Evolutionary conservation across 2,797 vertebrate species (phyloP), one percentile per base, ranked within the genome.

Genomic region (Sandelia bainsii): DNA sequence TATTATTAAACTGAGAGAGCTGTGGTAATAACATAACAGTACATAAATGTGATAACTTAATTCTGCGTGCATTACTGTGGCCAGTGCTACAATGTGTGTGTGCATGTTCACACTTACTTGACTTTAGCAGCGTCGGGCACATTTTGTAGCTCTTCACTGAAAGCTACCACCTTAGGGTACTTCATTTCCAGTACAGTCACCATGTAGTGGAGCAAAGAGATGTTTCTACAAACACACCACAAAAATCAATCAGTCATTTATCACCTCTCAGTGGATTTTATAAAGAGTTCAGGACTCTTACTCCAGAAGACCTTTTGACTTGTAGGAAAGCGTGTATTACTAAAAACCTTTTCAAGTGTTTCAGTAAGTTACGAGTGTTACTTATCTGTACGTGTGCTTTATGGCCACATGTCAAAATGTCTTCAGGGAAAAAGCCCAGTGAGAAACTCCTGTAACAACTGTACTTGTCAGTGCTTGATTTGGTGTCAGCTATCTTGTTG

Each of bases 401-500:
- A 7, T 32, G 29, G 1, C 29, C 5, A 32, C 37, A 37, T 37
- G 39, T 63, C 23, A 59, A 44, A 37, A 48, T 65, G 3, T 27
- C 8, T 3, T 19, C 11, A 27, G 4, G 50, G 16, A 50, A 53
- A 54, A 74, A 51, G 22, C 25, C 25, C 25, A 25, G 25, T 25
- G 25, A 25, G 8, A 32, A 32, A 1, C 25, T 5, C 34, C 3
- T 8, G 1, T 53, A 14, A 12, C 17, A 52, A 72, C 75, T 92
- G 93, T 92, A 99, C 97, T 94, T 98, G 93, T 98, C 96, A 69
- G 93, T 96, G 91, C 97, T 98, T 75, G 97, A 99, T 82, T 97
- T 98, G 60, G 97, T 99, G 91, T 99, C 97, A 0, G 95, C 95
- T 0, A 99, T 97, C 94, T 98, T 99, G 93, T 98, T 98, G 63